These are phyloP conservation scores for Drosophila nikananu DNA, from an alignment of 1,140 invertebrate genomes.

Conservation along the genomic window DNA sequence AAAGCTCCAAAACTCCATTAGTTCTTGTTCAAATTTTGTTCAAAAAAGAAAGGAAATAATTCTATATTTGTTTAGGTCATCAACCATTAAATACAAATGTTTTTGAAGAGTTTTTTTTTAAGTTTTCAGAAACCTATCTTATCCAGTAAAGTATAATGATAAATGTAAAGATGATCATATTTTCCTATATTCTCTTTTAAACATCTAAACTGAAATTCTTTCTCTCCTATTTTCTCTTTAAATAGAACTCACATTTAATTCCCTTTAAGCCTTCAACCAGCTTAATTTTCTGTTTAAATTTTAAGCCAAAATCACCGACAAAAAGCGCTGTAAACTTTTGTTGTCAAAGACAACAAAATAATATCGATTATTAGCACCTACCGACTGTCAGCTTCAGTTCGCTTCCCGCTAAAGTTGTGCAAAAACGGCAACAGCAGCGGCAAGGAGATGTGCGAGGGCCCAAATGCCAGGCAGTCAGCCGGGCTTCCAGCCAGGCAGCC, in stretches of 20 bases:
- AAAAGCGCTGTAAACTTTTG: constrained; percentile 69
- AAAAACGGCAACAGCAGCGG: constrained; percentile 26
- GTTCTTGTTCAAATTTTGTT: neutral
- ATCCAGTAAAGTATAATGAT: too few relatives aligned
- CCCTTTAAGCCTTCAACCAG: neutral
- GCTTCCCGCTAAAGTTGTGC: constrained; percentile 31
- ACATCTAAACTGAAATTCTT: too few relatives aligned
- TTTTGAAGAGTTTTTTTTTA: too few relatives aligned
- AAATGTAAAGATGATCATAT: too few relatives aligned
- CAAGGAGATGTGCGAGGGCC: constrained; percentile 33
- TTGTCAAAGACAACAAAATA: constrained; percentile 77
- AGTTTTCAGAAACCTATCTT: too few relatives aligned
- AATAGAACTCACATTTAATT: constrained; percentile 13
- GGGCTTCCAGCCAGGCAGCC: constrained; percentile 10
- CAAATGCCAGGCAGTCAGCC: constrained; percentile 15
- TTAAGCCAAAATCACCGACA: constrained; percentile 11
- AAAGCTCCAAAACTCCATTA: neutral
- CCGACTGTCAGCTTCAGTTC: constrained; percentile 39
- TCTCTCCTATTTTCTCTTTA: neutral
- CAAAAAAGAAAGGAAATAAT: too few relatives aligned
- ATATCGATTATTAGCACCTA: constrained; percentile 81
- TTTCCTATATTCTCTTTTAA: neutral
- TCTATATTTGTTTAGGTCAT: too few relatives aligned
- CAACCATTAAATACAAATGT: too few relatives aligned
- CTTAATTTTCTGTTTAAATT: constrained; percentile 26